Conservation (phyloP, 2,888 invertebrate genomes). For the Nasonovia ribisnigri region DNA sequence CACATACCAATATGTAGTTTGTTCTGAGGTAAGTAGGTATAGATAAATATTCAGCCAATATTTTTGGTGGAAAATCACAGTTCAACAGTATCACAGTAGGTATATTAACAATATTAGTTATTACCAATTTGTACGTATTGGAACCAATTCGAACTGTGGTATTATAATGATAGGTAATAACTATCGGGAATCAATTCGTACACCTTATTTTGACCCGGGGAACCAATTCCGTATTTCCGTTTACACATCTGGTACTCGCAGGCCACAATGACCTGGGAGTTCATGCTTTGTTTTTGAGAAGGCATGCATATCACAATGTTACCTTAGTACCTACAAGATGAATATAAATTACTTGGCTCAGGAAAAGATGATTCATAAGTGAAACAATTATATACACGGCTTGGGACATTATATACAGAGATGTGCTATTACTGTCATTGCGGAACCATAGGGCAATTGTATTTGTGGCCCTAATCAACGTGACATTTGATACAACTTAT, state of each 20-base stretch:
- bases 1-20: not conserved
- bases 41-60: not conserved
- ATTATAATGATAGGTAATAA: not conserved
- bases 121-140: not conserved
- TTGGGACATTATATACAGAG: too few species aligned
- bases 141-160: not conserved
- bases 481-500: too few species aligned
- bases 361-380: not conserved
- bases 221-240: slow-evolving; percentile 3
- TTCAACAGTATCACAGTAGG: too few species aligned
- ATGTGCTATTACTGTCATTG: too few species aligned
- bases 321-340: not conserved
- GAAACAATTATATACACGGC: too few species aligned
- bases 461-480: too few species aligned
- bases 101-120: not conserved
- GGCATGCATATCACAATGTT: not conserved
- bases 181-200: not conserved
- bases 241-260: not conserved
- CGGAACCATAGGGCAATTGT: too few species aligned
- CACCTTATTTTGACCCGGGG: not conserved
- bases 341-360: not conserved
- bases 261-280: not conserved
- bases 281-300: not conserved
- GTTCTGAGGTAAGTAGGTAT: not conserved
- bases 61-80: not conserved